phyloP scores from a whole-genome alignment of 2,888 invertebrate species.

The Pterobdella sp. region DNA sequence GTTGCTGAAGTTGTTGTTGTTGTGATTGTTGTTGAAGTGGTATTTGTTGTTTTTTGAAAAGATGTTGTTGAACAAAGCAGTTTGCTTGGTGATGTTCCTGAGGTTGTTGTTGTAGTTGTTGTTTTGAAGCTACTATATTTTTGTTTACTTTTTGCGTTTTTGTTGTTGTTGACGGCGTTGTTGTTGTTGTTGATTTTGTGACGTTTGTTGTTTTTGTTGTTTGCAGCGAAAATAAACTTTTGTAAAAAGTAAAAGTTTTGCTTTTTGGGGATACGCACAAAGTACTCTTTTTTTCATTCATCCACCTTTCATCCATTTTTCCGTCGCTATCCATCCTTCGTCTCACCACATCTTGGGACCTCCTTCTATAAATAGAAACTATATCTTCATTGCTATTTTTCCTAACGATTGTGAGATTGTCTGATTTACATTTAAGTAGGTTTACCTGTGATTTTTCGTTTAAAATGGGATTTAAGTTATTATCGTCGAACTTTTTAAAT shows the following conservation, averaged over 20 bases:
- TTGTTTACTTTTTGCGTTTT: neutral
- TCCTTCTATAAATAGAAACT: neutral
- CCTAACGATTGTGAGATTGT: neutral
- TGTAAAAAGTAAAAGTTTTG: neutral
- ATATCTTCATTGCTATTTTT: neutral
- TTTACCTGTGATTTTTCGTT: neutral
- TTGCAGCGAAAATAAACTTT: neutral
- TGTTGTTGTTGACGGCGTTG: neutral
- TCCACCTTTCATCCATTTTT: neutral
- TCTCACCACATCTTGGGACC: conserved; percentile 5
- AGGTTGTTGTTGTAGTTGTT: neutral
- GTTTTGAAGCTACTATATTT: neutral
- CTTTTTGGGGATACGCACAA: neutral
- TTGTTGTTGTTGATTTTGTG: neutral
- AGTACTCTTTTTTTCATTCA: neutral
- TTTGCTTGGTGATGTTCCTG: neutral
- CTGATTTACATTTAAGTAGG: neutral
- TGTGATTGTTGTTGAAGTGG: neutral
- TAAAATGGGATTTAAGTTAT: neutral
- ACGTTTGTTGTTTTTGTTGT: neutral
- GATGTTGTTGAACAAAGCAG: no score
- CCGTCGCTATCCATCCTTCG: neutral
- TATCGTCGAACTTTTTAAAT: neutral
- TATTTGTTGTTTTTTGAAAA: neutral
- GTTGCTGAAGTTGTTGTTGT: neutral